phyloP scores from a whole-genome alignment of 64 coral and sea anemone genomes.

The Exaiptasia diaphana region DNA sequence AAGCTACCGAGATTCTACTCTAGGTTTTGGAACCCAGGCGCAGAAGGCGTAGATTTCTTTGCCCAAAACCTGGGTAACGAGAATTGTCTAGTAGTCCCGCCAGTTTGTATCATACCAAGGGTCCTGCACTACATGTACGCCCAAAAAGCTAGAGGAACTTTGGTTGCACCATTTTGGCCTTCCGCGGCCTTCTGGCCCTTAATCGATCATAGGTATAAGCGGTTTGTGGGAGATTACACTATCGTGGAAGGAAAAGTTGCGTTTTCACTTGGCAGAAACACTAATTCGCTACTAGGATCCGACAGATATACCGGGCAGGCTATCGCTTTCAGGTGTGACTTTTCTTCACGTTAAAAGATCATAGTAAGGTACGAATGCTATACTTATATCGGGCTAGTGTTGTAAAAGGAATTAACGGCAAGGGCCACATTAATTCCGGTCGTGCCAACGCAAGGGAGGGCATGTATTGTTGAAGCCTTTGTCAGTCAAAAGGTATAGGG shows the following conservation, averaged over 20 bases:
- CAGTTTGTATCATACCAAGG: conserved; percentile 2
- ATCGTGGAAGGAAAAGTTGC: neutral
- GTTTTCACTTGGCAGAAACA: conserved; percentile 28
- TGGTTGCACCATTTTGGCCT: conserved; percentile 62
- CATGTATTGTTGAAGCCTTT: too few species aligned
- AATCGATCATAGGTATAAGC: neutral
- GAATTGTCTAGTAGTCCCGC: conserved; percentile 48
- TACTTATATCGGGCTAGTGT: too few species aligned
- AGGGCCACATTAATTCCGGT: too few species aligned
- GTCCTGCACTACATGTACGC: conserved; percentile 16
- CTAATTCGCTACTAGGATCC: conserved; percentile 41
- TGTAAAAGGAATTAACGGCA: too few species aligned
- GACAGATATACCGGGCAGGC: conserved; percentile 5
- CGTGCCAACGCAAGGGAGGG: too few species aligned
- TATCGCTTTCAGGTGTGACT: conserved; percentile 29
- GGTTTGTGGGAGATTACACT: conserved; percentile 13
- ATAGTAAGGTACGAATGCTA: too few species aligned
- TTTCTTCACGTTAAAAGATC: too few species aligned
- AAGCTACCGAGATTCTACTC: conserved; percentile 38
- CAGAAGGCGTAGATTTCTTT: conserved; percentile 34
- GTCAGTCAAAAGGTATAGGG: too few species aligned
- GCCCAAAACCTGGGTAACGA: conserved; percentile 14
- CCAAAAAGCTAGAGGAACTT: conserved; percentile 1
- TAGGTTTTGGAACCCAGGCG: conserved; percentile 24
- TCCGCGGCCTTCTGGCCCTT: conserved; percentile 56